Conservation (phyloP, 2,888 invertebrate genomes). For the Cheilosia urbana region DNA sequence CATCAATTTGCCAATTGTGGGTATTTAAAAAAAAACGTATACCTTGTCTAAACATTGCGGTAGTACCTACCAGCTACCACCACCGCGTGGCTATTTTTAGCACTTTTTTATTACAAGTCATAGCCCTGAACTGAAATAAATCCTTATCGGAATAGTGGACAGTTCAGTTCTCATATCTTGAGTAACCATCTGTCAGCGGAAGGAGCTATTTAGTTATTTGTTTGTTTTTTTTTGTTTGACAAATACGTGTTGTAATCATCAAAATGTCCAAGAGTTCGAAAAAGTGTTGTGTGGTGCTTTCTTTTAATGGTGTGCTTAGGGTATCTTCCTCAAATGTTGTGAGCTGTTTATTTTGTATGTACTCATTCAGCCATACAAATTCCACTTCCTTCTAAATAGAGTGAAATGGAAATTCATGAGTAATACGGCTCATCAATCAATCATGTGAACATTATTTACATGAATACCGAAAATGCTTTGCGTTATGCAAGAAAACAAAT, state of each 20-base stretch:
- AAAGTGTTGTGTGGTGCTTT: not conserved
- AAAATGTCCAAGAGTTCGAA: conserved; percentile 1
- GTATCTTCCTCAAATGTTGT: not conserved
- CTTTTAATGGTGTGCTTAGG: not conserved
- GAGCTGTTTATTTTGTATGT: not conserved
- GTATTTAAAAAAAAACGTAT: not conserved
- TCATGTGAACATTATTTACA: conserved; percentile 1
- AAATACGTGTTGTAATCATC: not conserved
- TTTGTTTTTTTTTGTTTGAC: not conserved
- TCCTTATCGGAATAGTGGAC: not conserved
- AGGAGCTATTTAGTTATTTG: not conserved
- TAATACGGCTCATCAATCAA: not conserved
- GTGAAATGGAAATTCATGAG: not conserved
- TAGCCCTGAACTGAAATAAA: not conserved
- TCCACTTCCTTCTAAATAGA: not conserved
- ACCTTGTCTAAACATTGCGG: not conserved
- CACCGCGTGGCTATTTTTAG: not conserved
- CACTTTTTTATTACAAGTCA: not conserved
- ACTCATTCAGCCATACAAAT: not conserved
- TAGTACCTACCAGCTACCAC: not conserved
- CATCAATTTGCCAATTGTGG: not conserved
- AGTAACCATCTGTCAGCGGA: conserved; percentile 6
- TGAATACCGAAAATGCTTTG: not conserved
- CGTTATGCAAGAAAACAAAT: not conserved
- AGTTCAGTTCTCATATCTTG: not conserved